These are phyloP conservation scores for Brachionus asplanchnoidis DNA, from an alignment of 1,140 invertebrate genomes.

Conservation along the genomic window DNA sequence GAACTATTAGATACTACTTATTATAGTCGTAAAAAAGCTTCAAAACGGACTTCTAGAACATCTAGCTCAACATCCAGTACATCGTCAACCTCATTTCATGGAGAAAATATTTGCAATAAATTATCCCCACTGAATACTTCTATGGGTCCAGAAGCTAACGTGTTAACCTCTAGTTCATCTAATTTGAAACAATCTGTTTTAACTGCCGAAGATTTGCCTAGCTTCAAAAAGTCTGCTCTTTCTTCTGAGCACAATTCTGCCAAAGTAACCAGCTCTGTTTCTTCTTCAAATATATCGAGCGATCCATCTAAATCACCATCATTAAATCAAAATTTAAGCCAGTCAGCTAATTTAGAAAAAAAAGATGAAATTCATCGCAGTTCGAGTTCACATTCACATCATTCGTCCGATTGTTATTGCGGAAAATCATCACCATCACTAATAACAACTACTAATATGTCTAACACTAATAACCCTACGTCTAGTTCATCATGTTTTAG, in stretches of 20 bases:
- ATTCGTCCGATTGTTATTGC: conserved; percentile 35
- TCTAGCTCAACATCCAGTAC: conserved; percentile 33
- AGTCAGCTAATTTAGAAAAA: neutral
- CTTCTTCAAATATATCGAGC: neutral
- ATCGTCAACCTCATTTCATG: neutral
- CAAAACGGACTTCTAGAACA: neutral
- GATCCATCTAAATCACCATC: neutral
- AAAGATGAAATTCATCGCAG: neutral
- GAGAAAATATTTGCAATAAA: neutral
- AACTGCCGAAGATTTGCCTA: conserved; percentile 36
- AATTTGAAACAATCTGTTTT: neutral
- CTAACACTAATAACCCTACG: neutral
- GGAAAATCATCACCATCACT: conserved; percentile 17
- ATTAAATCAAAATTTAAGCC: conserved; percentile 2
- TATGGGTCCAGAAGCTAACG: neutral
- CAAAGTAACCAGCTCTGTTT: neutral
- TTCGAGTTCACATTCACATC: conserved; percentile 27
- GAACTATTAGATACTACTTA: neutral
- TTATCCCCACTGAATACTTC: neutral
- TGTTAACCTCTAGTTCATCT: neutral
- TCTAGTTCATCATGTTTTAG: neutral
- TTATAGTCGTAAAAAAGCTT: neutral
- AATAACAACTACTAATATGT: neutral
- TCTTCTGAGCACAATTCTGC: neutral
- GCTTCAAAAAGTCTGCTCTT: neutral